Evolutionary conservation across 2,888 invertebrate species (phyloP), one percentile per base, ranked within the genome.

Genomic region (Penaeus monodon): DNA sequence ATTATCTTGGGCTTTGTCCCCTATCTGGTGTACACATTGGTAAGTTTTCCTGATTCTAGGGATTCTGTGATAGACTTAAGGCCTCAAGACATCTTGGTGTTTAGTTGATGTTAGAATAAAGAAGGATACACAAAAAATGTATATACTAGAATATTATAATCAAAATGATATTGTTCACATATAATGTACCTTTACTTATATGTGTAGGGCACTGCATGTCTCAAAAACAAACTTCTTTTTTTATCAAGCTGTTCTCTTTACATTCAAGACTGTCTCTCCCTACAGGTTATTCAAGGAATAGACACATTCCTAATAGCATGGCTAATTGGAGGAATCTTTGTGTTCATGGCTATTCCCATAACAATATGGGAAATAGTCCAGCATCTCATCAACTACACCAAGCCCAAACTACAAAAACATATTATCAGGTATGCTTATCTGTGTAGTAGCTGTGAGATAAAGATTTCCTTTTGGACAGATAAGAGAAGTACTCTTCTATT

Each of bases 291-390:
- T 91, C 95, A 96, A 94, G 96, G 96, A 12, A 95, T 97, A 91
- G 94, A 95, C 79, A 95, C 95, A 91, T 95, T 95, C 90, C 96
- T 96, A 91, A 96, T 96, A 92, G 93, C 92, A 14, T 96, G 96
- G 91, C 93, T 98, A 90, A 95, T 98, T 86, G 98, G 96, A 17
- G 98, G 98, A 8, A 94, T 97, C n/a, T 98, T 98, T 93, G 98
- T 97, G 38, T 94, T 97, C 90, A 94, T 98, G 86, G 96, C 98
- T 0, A 93, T 99, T 80, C 98, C 98, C 0, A 96, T 98, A 90
- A 97, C 98, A 76, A 94, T 98, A 91, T 98, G 97, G 96, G 97
- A 98, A 93, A 98, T 99, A 91, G 95, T 96, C 77, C 97, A 98
- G 92, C 98, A 99, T 93, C 95, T 98, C 92, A 95, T 98, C 85